A percentile compares a stretch with the other conserved stretches of the same genome.
Evolutionary conservation across 2,797 vertebrate species (phyloP).

Genomic region (Malurus leucopterus): DNA sequence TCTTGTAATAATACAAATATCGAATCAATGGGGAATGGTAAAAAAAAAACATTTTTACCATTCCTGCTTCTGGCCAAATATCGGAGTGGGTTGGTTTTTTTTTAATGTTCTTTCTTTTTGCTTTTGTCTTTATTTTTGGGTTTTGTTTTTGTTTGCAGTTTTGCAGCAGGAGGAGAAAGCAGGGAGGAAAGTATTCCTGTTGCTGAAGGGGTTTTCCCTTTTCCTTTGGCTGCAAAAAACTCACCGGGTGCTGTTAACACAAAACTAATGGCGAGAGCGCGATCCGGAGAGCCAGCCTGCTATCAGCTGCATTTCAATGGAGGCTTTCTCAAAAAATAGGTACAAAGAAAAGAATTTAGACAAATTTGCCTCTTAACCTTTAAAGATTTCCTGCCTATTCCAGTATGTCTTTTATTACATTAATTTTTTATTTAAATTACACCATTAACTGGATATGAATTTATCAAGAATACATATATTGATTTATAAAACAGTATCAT

Average conservation of each 20-base stretch:
- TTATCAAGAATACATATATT: constrained; percentile 92
- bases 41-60: not conserved
- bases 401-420: constrained; percentile 80
- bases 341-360: constrained; percentile 74
- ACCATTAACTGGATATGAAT: constrained; percentile 86
- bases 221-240: constrained; percentile 4
- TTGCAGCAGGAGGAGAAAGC: constrained; percentile 29
- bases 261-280: constrained; percentile 21
- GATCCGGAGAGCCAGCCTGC: constrained; percentile 40
- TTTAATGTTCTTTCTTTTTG: not conserved
- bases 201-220: not conserved
- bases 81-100: not conserved
- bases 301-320: constrained; percentile 56
- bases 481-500: constrained; percentile 93
- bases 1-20: not conserved
- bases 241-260: constrained; percentile 4
- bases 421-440: constrained; percentile 95
- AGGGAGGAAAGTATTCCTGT: not conserved
- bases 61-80: not conserved
- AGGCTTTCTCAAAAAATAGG: constrained; percentile 63
- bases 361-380: constrained; percentile 80
- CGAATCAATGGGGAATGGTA: not conserved
- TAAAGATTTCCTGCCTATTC: constrained; percentile 78
- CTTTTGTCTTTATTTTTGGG: not conserved
- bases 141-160: constrained; percentile 5